phyloP scores from a whole-genome alignment of 2,888 invertebrate genomes.

The Melikaiella ostensackeni region DNA sequence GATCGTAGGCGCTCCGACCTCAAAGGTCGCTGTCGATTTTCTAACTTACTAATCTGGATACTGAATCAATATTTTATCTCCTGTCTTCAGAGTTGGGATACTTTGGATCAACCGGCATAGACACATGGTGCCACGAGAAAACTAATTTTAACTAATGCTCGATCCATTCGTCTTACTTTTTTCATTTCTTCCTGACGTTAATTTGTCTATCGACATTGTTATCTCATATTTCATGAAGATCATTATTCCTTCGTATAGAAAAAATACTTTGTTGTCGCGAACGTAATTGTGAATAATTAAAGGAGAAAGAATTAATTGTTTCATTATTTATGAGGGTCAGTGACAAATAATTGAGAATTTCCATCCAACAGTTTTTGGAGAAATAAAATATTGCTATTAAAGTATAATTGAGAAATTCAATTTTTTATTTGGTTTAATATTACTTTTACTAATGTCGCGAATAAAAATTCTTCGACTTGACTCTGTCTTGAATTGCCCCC shows the following conservation, averaged over 20 bases:
- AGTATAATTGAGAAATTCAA: no score
- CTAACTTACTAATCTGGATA: slow-evolving; percentile 4
- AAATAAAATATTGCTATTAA: no score
- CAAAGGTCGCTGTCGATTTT: neutral
- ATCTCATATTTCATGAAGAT: slow-evolving; percentile 6
- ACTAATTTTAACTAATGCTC: slow-evolving; percentile 21
- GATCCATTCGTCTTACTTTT: slow-evolving; percentile 22
- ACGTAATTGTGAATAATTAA: no score
- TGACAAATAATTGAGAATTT: no score
- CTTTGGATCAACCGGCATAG: neutral
- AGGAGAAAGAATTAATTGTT: no score
- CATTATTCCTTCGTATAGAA: slow-evolving; percentile 4
- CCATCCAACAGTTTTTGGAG: no score
- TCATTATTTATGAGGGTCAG: no score
- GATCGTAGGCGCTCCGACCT: slow-evolving; percentile 5
- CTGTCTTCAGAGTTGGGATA: neutral
- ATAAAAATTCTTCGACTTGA: no score
- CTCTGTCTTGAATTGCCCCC: no score
- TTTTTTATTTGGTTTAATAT: no score
- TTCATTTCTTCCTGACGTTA: slow-evolving; percentile 18
- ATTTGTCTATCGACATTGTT: slow-evolving; percentile 31
- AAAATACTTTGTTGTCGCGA: neutral
- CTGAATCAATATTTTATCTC: slow-evolving; percentile 26
- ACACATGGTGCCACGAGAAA: neutral
- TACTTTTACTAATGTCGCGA: no score